These are phyloP conservation scores for Ataeniobius toweri DNA, from an alignment of 2,797 vertebrate genomes.

Conservation along the genomic window DNA sequence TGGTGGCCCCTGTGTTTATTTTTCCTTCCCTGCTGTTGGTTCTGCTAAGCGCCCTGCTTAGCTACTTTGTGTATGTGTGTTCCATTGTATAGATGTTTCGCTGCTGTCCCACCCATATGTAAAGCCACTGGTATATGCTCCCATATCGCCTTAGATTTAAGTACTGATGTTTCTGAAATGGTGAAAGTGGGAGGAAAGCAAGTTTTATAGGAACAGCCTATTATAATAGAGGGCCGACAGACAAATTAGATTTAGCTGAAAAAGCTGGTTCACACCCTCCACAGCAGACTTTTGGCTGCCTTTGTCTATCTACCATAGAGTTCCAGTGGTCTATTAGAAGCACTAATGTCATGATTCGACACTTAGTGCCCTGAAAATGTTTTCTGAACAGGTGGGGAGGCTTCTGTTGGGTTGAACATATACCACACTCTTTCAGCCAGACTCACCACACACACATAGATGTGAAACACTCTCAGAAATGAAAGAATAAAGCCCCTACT, in stretches of 20 bases:
- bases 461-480: slow-evolving; percentile 22
- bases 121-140: slow-evolving; percentile 17
- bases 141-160: slow-evolving; percentile 37
- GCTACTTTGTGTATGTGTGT: slow-evolving; percentile 56
- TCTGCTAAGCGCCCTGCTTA: slow-evolving; percentile 74
- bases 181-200: slow-evolving; percentile 40
- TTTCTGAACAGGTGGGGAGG: slow-evolving; percentile 59
- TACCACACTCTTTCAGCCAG: slow-evolving; percentile 1
- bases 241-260: slow-evolving; percentile 64
- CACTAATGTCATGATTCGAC: slow-evolving; percentile 57
- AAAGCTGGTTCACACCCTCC: slow-evolving; percentile 42
- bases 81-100: slow-evolving; percentile 27
- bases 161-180: slow-evolving; percentile 14
- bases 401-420: slow-evolving; percentile 19
- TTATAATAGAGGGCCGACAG: slow-evolving; percentile 44
- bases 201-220: slow-evolving; percentile 48
- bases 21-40: slow-evolving; percentile 69
- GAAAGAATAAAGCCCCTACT: slow-evolving; percentile 42
- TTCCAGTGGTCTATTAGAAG: slow-evolving; percentile 41
- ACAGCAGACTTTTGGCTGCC: slow-evolving; percentile 29
- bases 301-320: slow-evolving; percentile 22
- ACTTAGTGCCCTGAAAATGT: slow-evolving; percentile 36
- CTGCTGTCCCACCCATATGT: slow-evolving; percentile 27
- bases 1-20: slow-evolving; percentile 73
- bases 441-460: slow-evolving; percentile 7